phyloP scores from a whole-genome alignment of 2,113 vertebrate genomes.

The Perca flavescens region DNA sequence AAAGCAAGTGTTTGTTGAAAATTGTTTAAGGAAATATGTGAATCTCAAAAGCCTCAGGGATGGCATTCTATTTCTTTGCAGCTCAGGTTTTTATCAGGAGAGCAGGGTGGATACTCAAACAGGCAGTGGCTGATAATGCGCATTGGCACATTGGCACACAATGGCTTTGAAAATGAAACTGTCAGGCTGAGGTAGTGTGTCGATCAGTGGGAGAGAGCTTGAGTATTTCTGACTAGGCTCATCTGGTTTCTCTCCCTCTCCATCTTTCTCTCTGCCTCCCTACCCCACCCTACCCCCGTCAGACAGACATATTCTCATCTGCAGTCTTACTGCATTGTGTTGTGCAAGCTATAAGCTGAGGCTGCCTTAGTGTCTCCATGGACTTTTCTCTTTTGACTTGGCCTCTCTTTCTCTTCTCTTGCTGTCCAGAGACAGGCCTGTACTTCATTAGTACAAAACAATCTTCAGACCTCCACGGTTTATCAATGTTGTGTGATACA shows the following conservation, averaged over 20 bases:
- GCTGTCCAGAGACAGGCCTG: neutral
- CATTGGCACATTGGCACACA: conserved; percentile 57
- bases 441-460: conserved; percentile 16
- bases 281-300: neutral
- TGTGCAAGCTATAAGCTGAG: conserved; percentile 37
- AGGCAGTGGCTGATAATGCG: conserved; percentile 43
- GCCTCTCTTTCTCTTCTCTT: conserved; percentile 24
- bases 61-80: conserved; percentile 28
- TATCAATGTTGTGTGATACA: neutral
- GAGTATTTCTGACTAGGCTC: conserved; percentile 60
- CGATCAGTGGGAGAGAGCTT: conserved; percentile 54
- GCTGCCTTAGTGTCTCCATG: conserved; percentile 19
- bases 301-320: conserved; percentile 64
- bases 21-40: conserved; percentile 42
- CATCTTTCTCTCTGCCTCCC: conserved; percentile 34
- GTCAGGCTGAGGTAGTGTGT: conserved; percentile 64
- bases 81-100: conserved; percentile 31
- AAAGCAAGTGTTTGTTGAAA: conserved; percentile 25
- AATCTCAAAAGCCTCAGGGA: conserved; percentile 26
- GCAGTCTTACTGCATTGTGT: conserved; percentile 65
- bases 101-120: conserved; percentile 35
- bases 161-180: conserved; percentile 66
- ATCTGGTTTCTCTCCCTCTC: conserved; percentile 64
- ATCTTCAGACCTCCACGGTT: neutral
- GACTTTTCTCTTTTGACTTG: conserved; percentile 27